Conservation (phyloP, 2,797 vertebrate genomes). For the Anguilla megastoma region DNA sequence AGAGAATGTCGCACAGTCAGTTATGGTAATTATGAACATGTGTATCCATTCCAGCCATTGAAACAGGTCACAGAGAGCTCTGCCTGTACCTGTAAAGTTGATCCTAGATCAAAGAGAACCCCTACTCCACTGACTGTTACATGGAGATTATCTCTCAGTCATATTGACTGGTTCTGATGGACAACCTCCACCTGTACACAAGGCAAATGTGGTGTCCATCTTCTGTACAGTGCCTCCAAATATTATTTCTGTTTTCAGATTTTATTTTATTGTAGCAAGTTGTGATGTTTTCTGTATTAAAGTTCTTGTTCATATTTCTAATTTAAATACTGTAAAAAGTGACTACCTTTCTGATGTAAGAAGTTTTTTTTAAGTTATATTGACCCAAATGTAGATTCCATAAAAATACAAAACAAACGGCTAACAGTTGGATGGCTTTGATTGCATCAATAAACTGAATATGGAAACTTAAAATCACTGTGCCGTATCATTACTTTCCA, state of each 20-base stretch:
- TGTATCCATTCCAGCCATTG: conserved; percentile 54
- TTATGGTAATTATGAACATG: conserved; percentile 23
- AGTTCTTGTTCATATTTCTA: conserved; percentile 51
- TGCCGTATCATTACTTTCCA: conserved; percentile 32
- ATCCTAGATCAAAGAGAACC: conserved; percentile 46
- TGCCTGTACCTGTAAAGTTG: conserved; percentile 24
- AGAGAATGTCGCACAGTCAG: conserved; percentile 24
- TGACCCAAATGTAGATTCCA: conserved; percentile 57
- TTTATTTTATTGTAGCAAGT: conserved; percentile 45
- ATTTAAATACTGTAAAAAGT: conserved; percentile 72
- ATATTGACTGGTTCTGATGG: conserved; percentile 72
- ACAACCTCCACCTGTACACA: conserved; percentile 38
- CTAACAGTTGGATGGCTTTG: conserved; percentile 49
- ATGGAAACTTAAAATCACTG: conserved; percentile 8
- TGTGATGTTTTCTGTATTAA: conserved; percentile 48
- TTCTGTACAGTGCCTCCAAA: conserved; percentile 45
- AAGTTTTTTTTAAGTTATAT: conserved; percentile 76
- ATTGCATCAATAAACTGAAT: conserved; percentile 68
- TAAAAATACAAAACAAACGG: conserved; percentile 46
- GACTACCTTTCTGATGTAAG: conserved; percentile 59
- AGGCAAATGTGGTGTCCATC: conserved; percentile 46
- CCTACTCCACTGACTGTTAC: conserved; percentile 49
- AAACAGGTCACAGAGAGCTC: conserved; percentile 41
- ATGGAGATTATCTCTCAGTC: conserved; percentile 66
- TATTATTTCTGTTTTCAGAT: conserved; percentile 32